Base-by-base conservation (phyloP, 2,888 invertebrate species). In the Panzeria rudis region DNA sequence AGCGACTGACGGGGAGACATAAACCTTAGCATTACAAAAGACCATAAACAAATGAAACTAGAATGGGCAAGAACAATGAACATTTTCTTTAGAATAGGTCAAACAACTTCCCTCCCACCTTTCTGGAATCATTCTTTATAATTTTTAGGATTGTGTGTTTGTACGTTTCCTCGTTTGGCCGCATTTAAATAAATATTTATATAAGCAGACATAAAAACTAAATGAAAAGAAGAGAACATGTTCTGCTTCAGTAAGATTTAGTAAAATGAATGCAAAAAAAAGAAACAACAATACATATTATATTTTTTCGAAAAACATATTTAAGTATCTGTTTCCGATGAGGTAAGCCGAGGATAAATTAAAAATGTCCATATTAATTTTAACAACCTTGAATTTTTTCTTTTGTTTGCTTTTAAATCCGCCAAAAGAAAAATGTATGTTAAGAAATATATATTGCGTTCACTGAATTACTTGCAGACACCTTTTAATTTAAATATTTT, bases 1-100 rank as follows among this genome's bases (percentile, higher is more conserved):
- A 83, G 72, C 72, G 66, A 59, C 66, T 71, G 73, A 23, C 66
- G 44, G 59, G 61, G 50, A 61, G 68, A 59, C 61, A 68, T 59
- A 50, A 83, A 50, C 59, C 69, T 76, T 32, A 47, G 23, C 32
- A 44, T 44, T 76, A 44, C 32, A 29, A 62, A 68, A 35, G n/a
- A 62, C n/a, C 9, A 77, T 41, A 62, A 59, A 68, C 47, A 61
- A 62, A 32, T 29, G 13, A 75, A 64, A 64, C 9, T 23, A 44
- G 66, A 44, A 47, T 66, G 76, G 25, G 52, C 17, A 38, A 41
- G 52, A 25, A 59, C 47, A 50, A 38, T 69, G 13, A 69, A 52
- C 6, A 20, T 76, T 44, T 76, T n/a, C n/a, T n/a, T 13, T 50
- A 7, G 69, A 78, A 38, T 41, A 41, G 78, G n/a, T n/a, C 38